Evolutionary conservation across 2,888 invertebrate genomes (phyloP).

Genomic region (Schrankia costaestrigalis): DNA sequence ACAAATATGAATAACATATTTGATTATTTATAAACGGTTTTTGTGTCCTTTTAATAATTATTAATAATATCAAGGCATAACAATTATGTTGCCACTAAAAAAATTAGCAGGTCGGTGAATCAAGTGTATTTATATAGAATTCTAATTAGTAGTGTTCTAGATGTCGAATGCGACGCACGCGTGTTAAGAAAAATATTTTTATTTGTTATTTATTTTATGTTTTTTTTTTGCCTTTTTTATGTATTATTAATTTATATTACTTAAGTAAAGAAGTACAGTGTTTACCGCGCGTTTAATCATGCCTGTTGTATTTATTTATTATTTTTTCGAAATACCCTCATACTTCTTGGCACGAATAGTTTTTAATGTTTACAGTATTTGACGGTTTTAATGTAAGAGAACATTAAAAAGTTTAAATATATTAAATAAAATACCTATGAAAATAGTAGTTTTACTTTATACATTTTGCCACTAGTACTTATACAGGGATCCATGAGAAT

Average conservation of each 20-base stretch:
- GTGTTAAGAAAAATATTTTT: slow-evolving; percentile 14
- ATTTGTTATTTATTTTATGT: slow-evolving; percentile 30
- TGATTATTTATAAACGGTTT: too few relatives aligned
- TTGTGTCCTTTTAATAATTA: too few relatives aligned
- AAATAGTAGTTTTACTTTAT: slow-evolving; percentile 14
- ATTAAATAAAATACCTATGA: slow-evolving; percentile 9
- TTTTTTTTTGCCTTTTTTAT: slow-evolving; percentile 25
- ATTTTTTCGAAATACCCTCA: slow-evolving; percentile 10
- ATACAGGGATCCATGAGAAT: too few relatives aligned
- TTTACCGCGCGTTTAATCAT: slow-evolving; percentile 22
- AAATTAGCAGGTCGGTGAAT: slow-evolving; percentile 13
- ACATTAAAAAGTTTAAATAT: slow-evolving; percentile 26
- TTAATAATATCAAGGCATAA: too few relatives aligned
- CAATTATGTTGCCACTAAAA: slow-evolving; percentile 7
- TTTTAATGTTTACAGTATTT: slow-evolving; percentile 29
- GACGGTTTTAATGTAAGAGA: slow-evolving; percentile 22
- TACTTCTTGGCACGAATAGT: slow-evolving; percentile 5
- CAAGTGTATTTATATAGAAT: slow-evolving; percentile 27
- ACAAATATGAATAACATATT: too few relatives aligned
- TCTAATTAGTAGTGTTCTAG: slow-evolving; percentile 30
- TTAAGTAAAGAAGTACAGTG: slow-evolving; percentile 39
- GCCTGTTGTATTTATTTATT: slow-evolving; percentile 27
- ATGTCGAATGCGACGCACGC: slow-evolving; percentile 25
- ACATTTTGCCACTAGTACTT: too few relatives aligned
- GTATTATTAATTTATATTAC: slow-evolving; percentile 70